These are phyloP conservation scores for Orthonevra nobilis DNA, from an alignment of 2,888 invertebrate genomes.

Conservation along the genomic window DNA sequence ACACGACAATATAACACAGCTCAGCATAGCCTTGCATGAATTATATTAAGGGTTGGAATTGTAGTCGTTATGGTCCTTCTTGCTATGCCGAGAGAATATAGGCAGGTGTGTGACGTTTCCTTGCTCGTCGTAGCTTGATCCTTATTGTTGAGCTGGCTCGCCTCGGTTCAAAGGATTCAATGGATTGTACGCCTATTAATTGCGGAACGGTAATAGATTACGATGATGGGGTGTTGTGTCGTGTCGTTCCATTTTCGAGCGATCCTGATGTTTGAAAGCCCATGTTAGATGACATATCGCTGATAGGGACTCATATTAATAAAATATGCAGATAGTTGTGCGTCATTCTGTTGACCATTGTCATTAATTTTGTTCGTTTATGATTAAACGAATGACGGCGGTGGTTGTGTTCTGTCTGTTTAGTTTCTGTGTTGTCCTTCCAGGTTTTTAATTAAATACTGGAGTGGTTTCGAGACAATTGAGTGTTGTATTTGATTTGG, in stretches of 20 bases:
- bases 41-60: conserved; percentile 59
- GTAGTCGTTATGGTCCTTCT: not conserved
- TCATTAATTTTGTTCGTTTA: conserved; percentile 67
- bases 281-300: conserved; percentile 56
- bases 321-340: conserved; percentile 64
- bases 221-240: conserved; percentile 42
- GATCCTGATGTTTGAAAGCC: conserved; percentile 12
- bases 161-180: conserved; percentile 53
- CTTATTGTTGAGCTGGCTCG: conserved; percentile 22
- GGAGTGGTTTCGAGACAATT: conserved; percentile 16
- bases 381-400: conserved; percentile 32
- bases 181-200: conserved; percentile 63
- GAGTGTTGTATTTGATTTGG: not conserved
- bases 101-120: conserved; percentile 67
- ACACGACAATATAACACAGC: conserved; percentile 10
- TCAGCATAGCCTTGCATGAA: conserved; percentile 59
- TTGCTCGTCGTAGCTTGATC: conserved; percentile 43
- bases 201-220: conserved; percentile 60
- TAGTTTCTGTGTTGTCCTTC: too few relatives aligned
- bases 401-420: conserved; percentile 14
- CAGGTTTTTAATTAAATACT: conserved; percentile 60
- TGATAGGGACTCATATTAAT: conserved; percentile 50
- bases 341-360: conserved; percentile 61
- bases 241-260: not conserved
- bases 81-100: not conserved